A percentile compares a stretch with the other conserved stretches of the same genome.
Evolutionary conservation across 2,797 vertebrate genomes (phyloP).

Genomic region (Poecilia velifera): DNA sequence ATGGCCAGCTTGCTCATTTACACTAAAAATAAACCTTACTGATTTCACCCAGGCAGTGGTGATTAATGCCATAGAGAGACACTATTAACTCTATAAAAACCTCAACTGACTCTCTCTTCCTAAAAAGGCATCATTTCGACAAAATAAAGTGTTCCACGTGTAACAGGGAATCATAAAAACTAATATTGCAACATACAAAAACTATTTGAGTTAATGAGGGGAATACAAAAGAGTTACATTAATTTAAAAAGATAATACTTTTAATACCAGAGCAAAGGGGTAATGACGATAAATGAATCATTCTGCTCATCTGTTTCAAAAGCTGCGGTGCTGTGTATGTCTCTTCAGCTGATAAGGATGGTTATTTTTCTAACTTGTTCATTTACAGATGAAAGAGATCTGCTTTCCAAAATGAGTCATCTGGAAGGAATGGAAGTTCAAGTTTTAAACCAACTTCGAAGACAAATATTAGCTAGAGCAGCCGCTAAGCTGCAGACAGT

Average conservation of each 20-base stretch:
- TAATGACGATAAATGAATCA: not conserved
- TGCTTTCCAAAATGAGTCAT: conserved; percentile 14
- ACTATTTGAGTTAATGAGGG: not conserved
- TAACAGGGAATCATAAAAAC: not conserved
- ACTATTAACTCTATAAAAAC: not conserved
- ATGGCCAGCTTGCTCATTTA: not conserved
- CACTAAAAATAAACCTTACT: not conserved
- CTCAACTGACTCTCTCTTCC: not conserved
- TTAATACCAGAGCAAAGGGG: not conserved
- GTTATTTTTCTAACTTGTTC: not conserved
- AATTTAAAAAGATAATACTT: not conserved
- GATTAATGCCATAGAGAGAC: not conserved
- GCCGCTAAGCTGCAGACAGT: not conserved
- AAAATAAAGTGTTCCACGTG: not conserved
- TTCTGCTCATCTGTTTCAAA: not conserved
- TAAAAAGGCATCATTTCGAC: not conserved
- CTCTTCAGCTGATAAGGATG: conserved; percentile 1
- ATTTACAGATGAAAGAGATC: conserved; percentile 7
- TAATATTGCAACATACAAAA: not conserved
- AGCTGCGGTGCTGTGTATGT: not conserved
- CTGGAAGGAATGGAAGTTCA: conserved; percentile 11
- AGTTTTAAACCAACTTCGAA: conserved; percentile 13
- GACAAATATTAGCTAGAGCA: not conserved
- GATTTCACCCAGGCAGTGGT: not conserved
- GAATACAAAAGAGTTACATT: not conserved